These are phyloP conservation scores for Liopterus haemorrhoidalis DNA, from an alignment of 2,888 invertebrate genomes.

Conservation along the genomic window DNA sequence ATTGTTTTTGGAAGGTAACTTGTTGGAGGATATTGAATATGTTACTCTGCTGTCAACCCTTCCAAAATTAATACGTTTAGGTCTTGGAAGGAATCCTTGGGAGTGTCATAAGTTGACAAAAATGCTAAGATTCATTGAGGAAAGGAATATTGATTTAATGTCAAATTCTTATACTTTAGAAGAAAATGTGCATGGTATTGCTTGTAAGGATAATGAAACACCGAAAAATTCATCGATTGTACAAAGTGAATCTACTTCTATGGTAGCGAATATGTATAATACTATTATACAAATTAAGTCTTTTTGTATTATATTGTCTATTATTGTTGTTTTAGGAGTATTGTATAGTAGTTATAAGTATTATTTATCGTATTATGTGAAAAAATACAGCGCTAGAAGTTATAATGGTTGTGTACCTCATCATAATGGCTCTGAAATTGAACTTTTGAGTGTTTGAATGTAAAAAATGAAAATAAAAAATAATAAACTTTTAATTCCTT, in stretches of 20 bases:
- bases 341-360: slow-evolving; percentile 13
- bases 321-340: slow-evolving; percentile 8
- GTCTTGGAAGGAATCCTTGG: slow-evolving; percentile 15
- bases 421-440: slow-evolving; percentile 18
- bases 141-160: slow-evolving; percentile 2
- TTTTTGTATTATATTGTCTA: slow-evolving; percentile 18
- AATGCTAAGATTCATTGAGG: slow-evolving; percentile 15
- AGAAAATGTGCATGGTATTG: slow-evolving; percentile 18
- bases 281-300: slow-evolving; percentile 18
- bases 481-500: not conserved
- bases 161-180: slow-evolving; percentile 11
- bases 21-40: slow-evolving; percentile 18
- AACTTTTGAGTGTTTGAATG: slow-evolving; percentile 7
- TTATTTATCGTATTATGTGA: slow-evolving; percentile 5
- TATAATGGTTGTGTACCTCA: slow-evolving; percentile 15
- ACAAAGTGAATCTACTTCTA: slow-evolving; percentile 9
- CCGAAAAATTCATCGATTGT: slow-evolving; percentile 8
- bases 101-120: slow-evolving; percentile 15
- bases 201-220: slow-evolving; percentile 9
- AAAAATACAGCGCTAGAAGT: slow-evolving; percentile 13
- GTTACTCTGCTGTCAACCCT: slow-evolving; percentile 8
- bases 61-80: slow-evolving; percentile 7
- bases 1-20: slow-evolving; percentile 18
- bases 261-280: slow-evolving; percentile 16
- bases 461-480: not conserved